Conservation (phyloP, 1,140 invertebrate genomes). For the Leptoteleia sp. region DNA sequence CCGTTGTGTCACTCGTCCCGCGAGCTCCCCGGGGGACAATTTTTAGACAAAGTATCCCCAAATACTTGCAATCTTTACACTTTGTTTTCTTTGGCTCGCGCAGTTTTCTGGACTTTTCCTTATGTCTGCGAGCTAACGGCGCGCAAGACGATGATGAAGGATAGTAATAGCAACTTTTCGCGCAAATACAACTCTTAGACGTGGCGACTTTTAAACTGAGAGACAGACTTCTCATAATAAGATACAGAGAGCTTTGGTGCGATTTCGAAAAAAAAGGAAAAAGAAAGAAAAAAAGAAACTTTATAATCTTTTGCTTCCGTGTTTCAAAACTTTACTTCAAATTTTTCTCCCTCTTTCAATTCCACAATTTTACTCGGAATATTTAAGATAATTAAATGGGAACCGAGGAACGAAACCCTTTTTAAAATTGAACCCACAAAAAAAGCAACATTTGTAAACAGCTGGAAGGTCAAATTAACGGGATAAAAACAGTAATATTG, state of each 20-base stretch:
- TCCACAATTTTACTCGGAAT: no score
- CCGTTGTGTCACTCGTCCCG: constrained; percentile 42
- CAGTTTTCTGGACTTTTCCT: constrained; percentile 34
- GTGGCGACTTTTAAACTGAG: constrained; percentile 30
- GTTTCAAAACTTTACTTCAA: no score
- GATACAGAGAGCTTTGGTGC: constrained; percentile 11
- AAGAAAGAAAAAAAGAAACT: no score
- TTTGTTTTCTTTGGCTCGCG: constrained; percentile 39
- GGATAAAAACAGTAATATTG: no score
- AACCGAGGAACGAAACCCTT: no score
- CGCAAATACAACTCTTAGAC: constrained; percentile 12
- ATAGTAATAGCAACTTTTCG: constrained; percentile 43
- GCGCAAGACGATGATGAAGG: constrained; percentile 24
- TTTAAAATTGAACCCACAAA: no score
- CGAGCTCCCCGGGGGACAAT: constrained; percentile 39
- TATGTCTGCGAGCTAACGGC: constrained; percentile 36
- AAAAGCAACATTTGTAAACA: no score
- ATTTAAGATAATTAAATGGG: no score
- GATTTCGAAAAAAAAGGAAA: no score
- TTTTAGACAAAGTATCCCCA: constrained; percentile 48
- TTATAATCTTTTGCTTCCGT: no score
- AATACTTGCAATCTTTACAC: constrained; percentile 55
- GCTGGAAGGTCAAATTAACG: no score
- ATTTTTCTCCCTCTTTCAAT: no score
- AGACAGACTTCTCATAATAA: constrained; percentile 26